phyloP scores from a whole-genome alignment of 2,113 vertebrate genomes.

The Semnornis frantzii region DNA sequence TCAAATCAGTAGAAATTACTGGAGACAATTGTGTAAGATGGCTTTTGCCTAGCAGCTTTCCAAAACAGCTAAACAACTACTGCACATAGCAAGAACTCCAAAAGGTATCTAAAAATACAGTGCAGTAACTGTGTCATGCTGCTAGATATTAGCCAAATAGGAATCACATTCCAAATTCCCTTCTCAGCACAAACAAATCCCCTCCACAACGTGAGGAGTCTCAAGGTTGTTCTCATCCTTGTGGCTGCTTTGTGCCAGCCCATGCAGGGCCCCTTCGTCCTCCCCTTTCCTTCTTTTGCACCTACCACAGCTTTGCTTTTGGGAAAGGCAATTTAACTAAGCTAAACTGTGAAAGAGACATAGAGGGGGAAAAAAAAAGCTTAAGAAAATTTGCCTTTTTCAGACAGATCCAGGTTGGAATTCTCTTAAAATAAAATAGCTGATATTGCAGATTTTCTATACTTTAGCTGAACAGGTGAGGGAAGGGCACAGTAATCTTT shows the following conservation, averaged over 20 bases:
- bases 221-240: not conserved
- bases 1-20: not conserved
- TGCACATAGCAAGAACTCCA: not conserved
- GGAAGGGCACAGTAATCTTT: not conserved
- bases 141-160: not conserved
- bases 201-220: no score
- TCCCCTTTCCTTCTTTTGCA: not conserved
- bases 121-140: accelerated
- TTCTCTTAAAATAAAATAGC: not conserved
- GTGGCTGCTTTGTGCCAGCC: not conserved
- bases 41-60: not conserved
- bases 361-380: not conserved
- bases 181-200: not conserved
- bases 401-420: not conserved
- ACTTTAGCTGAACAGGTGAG: not conserved
- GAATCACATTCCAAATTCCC: no score
- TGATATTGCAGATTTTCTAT: not conserved
- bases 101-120: not conserved
- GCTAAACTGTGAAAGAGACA: not conserved
- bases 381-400: not conserved
- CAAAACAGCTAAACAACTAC: not conserved
- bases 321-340: not conserved
- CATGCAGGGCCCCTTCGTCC: accelerated
- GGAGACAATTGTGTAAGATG: not conserved
- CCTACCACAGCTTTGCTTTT: not conserved